Evolutionary conservation across 2,888 invertebrate species (phyloP), one percentile per base, ranked within the genome.

Genomic region (Hirtodrosophila trivittata): DNA sequence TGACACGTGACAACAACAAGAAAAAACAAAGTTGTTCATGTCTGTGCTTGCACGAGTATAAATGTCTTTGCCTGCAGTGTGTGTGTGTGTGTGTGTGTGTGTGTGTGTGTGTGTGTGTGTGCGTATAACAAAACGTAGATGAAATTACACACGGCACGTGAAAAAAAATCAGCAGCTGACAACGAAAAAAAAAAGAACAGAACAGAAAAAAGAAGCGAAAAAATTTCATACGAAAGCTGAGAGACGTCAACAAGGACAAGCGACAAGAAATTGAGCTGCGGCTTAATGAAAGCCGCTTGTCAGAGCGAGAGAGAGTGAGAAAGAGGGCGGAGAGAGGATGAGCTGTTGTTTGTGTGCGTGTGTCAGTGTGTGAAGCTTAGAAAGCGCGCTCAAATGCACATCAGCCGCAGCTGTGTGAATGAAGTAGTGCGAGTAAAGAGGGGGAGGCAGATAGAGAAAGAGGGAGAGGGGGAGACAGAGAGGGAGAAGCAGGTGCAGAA

Each of bases 361-460:
- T 50, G 32, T 9, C 14, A 32, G 57, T 32, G 37, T 50, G 32
- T 9, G 25, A 32, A 59, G 73, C 76, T 74, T 74, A 71, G 67
- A 74, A 71, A 54, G 25, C 59, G 52, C 67, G 63, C 76, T 71
- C 59, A 75, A 74, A 66, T 76, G 76, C 76, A 59, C 72, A 71
- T 14, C 66, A 46, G 35, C 41, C 33, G 63, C 39, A 32, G 33
- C 13, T 37, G 9, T 25, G 46, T 13, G 25, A 12, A 18, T 10
- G n/a, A n/a, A n/a, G n/a, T n/a, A n/a, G n/a, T n/a, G n/a, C n/a
- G n/a, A n/a, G n/a, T n/a, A n/a, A 37, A 13, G 43, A 16, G 14
- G 3, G 33, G 13, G 5, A 14, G n/a, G 3, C n/a, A n/a, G n/a
- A 18, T n/a, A n/a, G 37, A 43, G 26, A 35, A 21, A 13, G 25